These are phyloP conservation scores for Acipenser oxyrinchus DNA, from an alignment of 2,797 vertebrate species.

Conservation along the genomic window DNA sequence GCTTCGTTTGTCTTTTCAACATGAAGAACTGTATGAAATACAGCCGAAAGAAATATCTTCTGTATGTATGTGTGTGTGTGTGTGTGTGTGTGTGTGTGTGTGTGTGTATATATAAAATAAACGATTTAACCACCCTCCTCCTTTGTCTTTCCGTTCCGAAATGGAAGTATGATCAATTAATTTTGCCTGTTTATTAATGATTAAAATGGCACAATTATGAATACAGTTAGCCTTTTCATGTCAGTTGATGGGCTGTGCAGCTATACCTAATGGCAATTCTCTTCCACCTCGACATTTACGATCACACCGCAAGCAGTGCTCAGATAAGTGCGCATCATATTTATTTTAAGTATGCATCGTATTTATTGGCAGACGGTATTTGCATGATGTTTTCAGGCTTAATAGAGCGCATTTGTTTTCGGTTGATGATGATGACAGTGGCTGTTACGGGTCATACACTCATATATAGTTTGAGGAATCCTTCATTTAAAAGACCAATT, in stretches of 20 bases:
- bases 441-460: too few relatives aligned
- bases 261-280: background rate
- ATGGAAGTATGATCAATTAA: background rate
- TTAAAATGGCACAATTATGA: background rate
- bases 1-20: conserved; percentile 92
- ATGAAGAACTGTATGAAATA: conserved; percentile 62
- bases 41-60: conserved; percentile 28
- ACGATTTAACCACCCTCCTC: background rate
- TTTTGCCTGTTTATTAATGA: background rate
- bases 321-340: background rate
- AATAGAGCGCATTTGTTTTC: too few relatives aligned
- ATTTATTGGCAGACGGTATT: background rate
- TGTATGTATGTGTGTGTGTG: too few relatives aligned
- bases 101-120: background rate
- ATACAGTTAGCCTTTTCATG: background rate
- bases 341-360: background rate
- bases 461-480: background rate
- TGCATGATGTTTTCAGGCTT: background rate
- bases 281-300: background rate
- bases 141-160: background rate
- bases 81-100: too few relatives aligned
- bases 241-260: background rate
- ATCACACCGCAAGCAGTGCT: background rate
- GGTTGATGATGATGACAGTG: too few relatives aligned
- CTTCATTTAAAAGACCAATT: background rate